Evolutionary conservation across 2,888 invertebrate species (phyloP), one percentile per base, ranked within the genome.

Genomic region (Rhogogaster chlorosoma): DNA sequence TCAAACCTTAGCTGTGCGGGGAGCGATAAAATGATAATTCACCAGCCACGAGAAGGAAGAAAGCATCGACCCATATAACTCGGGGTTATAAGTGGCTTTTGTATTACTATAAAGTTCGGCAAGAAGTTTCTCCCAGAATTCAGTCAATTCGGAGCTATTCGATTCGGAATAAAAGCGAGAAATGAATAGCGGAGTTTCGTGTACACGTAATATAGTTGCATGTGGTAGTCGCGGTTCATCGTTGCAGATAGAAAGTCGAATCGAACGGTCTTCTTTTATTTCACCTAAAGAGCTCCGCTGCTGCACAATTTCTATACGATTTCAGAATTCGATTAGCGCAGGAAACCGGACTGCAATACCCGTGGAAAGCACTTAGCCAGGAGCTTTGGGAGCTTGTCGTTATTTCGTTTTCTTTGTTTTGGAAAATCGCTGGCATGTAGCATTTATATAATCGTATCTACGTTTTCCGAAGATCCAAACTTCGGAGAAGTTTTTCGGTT

Each of bases 301-400:
- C 9, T 42, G 73, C 49, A 45, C 18, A 45, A 32, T 32, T 29
- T 53, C 22, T 26, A 61, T 61, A 80, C 38, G 36, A 15, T 80
- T 15, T 6, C 7, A 38, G 80, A 61, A 61, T 80, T 80, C 80
- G 80, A 80, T 80, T 80, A 77, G 49, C 22, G 15, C 18, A 49
- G 29, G 77, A 53, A 77, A 80, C 57, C 10, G 49, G 32, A n/a
- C 57, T 61, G 38, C 22, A 42, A 73, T 38, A 2, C 71, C 42
- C 71, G 67, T 67, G 22, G 12, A 45, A 53, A 80, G 80, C 80
- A 80, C 80, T 80, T 61, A 61, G 61, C 80, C 53, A 53, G 32
- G 10, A 53, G 53, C 53, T 78, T 57, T 57, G 10, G 10, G 18
- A 18, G 53, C 2, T 53, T 18, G 3, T 18, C 7, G 7, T 0